phyloP scores from a whole-genome alignment of 2,888 invertebrate species.

The Zaprionus bogoriensis region DNA sequence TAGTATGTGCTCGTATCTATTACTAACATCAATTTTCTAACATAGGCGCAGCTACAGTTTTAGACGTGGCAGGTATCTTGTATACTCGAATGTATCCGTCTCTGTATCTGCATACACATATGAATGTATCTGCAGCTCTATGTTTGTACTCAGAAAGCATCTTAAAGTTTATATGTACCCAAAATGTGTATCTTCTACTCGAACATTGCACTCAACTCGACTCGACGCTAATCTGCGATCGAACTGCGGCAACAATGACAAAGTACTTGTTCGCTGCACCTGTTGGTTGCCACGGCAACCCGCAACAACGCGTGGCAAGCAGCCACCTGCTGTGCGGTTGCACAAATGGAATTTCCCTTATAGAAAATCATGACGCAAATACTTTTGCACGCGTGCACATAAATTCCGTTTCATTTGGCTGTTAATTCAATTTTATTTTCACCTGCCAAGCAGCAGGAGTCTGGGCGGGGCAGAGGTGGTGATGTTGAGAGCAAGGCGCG shows the following conservation, averaged over 20 bases:
- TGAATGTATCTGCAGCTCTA: too few species aligned
- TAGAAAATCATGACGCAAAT: slow-evolving; percentile 21
- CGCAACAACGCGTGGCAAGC: too few species aligned
- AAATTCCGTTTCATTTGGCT: slow-evolving; percentile 54
- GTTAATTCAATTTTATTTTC: slow-evolving; percentile 43
- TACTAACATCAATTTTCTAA: too few species aligned
- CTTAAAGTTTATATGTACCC: too few species aligned
- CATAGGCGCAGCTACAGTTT: too few species aligned
- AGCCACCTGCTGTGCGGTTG: slow-evolving; percentile 14
- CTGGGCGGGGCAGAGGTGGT: not conserved
- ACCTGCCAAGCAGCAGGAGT: not conserved
- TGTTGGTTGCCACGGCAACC: too few species aligned
- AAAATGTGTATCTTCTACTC: too few species aligned
- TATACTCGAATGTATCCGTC: not conserved
- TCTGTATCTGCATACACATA: not conserved
- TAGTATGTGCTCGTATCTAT: too few species aligned
- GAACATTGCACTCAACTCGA: too few species aligned
- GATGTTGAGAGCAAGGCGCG: not conserved
- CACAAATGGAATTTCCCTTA: slow-evolving; percentile 16
- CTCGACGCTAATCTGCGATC: too few species aligned
- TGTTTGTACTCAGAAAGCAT: not conserved
- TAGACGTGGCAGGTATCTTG: too few species aligned
- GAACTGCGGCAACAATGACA: slow-evolving; percentile 1
- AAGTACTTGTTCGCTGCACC: not conserved
- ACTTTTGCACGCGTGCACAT: slow-evolving; percentile 44